phyloP scores from a whole-genome alignment of 2,113 vertebrate genomes.

The Melospiza georgiana region DNA sequence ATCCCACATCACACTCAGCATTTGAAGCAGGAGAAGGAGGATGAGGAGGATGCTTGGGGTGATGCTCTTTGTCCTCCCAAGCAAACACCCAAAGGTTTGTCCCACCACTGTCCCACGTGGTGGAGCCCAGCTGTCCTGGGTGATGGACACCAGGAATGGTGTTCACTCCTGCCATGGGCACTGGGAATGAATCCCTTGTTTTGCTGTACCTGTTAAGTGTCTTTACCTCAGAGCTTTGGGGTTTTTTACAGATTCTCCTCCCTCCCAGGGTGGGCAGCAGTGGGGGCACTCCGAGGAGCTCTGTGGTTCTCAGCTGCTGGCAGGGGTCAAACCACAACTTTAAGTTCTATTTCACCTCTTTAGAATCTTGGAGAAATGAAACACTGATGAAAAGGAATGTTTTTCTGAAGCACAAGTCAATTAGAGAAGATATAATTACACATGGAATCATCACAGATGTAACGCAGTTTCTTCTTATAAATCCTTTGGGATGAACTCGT shows the following conservation, averaged over 20 bases:
- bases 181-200: too few species aligned
- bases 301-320: background rate
- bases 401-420: background rate
- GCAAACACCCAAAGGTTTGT: too few species aligned
- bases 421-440: background rate
- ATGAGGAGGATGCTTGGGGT: background rate
- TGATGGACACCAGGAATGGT: too few species aligned
- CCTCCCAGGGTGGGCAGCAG: background rate
- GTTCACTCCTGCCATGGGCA: background rate
- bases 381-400: background rate
- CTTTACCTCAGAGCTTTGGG: too few species aligned
- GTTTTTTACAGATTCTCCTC: background rate
- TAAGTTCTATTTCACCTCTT: background rate
- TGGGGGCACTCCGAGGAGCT: background rate
- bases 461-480: background rate
- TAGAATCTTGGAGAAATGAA: background rate
- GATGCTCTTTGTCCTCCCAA: background rate
- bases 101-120: accelerated
- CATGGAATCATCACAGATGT: background rate
- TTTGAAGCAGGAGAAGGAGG: background rate
- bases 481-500: background rate
- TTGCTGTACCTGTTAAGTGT: background rate
- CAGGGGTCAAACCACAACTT: background rate
- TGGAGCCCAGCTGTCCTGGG: background rate
- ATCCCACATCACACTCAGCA: too few species aligned